Evolutionary conservation across 2,797 vertebrate genomes (phyloP), one percentile per base, ranked within the genome.

Genomic region (Masticophis lateralis): DNA sequence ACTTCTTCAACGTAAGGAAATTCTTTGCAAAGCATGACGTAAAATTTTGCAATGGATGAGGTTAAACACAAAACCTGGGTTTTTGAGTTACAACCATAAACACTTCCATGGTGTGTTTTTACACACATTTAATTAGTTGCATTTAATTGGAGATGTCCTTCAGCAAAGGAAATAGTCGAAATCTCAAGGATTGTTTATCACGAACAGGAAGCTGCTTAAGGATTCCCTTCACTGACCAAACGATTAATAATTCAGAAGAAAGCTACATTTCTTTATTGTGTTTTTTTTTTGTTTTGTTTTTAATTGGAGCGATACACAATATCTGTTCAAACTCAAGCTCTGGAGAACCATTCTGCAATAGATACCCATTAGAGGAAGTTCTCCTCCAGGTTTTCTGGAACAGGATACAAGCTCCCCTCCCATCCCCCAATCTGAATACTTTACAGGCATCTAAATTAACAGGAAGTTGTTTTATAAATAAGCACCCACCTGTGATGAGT

Each of bases 231-330:
- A n/a, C 5, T 89, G 32, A 93, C 47, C n/a, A 89, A 53, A 94
- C 59, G 63, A 95, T 95, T 89, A 96, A 95, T 96, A 95, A 97
- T 94, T 94, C 88, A 96, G 69, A 91, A 95, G 92, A 91, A 51
- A 93, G 94, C 92, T 95, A 79, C 37, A 1, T 89, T 91, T 94
- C 92, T 32, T 51, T 89, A 91, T 63, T 86, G 16, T 51, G 90
- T 5, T 92, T 90, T 91, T 1, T 1, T 51, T 51, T 51, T 51
- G 47, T 51, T 51, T 51, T 47, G 47, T 91, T 95, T 89, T 91
- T 95, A 53, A 74, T 83, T 83, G 91, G 92, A 95, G 28, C 16
- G 2, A 69, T 16, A 13, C 89, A 90, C 32, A 69, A 92, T 69
- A 94, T 55, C 90, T 60, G 87, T 18, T 47, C 0, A 89, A 91